Percentiles rank a stretch among this genome's conserved stretches.
Conservation (phyloP, 1,140 invertebrate species). For the Brachionus rotundiformis region DNA sequence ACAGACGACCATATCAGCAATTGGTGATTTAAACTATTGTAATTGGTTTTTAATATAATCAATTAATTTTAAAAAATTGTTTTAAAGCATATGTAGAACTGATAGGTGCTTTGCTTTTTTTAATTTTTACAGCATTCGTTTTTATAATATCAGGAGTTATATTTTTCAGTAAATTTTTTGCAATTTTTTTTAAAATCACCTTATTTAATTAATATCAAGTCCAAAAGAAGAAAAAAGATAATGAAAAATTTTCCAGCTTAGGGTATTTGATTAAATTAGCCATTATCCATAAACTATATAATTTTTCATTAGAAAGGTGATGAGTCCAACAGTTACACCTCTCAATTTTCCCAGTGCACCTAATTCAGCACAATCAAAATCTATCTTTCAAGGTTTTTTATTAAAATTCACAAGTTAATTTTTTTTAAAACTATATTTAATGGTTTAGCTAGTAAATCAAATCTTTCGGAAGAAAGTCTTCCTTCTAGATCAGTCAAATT, state of each 20-base stretch:
- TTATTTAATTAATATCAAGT: background rate
- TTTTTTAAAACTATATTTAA: too few species aligned
- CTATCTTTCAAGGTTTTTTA: background rate
- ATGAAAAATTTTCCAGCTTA: conserved; percentile 16
- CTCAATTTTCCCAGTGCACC: background rate
- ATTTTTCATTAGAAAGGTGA: background rate
- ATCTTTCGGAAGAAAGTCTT: background rate
- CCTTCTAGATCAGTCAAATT: background rate
- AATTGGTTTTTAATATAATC: too few species aligned
- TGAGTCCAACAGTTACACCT: conserved; percentile 6
- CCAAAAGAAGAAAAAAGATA: conserved; percentile 25
- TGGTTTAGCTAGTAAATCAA: background rate
- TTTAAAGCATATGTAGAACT: conserved; percentile 28
- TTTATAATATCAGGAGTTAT: conserved; percentile 15
- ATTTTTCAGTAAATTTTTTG: conserved; percentile 16
- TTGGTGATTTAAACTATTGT: conserved; percentile 30
- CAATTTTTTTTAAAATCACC: background rate
- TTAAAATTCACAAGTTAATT: background rate
- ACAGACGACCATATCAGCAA: background rate
- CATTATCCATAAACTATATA: background rate
- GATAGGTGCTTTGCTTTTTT: conserved; percentile 8
- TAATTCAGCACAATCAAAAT: background rate
- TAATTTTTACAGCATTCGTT: conserved; percentile 1
- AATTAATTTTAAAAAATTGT: background rate
- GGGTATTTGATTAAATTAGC: background rate